phyloP scores from a whole-genome alignment of 2,888 invertebrate species.

The Pterobdella sp. region DNA sequence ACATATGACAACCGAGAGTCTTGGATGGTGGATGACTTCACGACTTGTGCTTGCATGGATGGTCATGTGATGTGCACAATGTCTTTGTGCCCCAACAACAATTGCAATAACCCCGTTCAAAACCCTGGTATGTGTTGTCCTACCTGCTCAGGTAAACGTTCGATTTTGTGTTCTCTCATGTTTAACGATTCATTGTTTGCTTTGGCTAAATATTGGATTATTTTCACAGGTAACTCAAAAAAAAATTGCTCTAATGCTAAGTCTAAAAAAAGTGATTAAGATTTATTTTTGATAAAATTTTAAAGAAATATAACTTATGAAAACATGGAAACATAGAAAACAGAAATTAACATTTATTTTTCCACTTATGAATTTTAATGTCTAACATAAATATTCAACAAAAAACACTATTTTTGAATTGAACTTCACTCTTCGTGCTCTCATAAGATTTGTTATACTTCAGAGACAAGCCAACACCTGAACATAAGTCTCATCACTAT shows the following conservation, averaged over 20 bases:
- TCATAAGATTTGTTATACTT: not conserved
- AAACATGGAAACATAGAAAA: too few relatives aligned
- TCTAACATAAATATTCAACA: not conserved
- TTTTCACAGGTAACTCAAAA: not conserved
- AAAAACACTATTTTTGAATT: not conserved
- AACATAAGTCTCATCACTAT: conserved; percentile 23
- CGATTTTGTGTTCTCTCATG: not conserved
- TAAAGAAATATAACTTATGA: too few relatives aligned
- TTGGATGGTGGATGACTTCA: conserved; percentile 36
- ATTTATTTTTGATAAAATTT: not conserved
- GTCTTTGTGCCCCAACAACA: conserved; percentile 26
- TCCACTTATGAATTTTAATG: not conserved
- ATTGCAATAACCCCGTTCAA: conserved; percentile 24
- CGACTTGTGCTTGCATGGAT: conserved; percentile 35
- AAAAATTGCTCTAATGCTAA: not conserved
- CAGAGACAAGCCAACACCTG: conserved; percentile 8
- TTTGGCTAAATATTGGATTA: not conserved
- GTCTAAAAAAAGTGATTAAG: not conserved
- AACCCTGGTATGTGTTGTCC: conserved; percentile 36
- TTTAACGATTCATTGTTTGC: not conserved
- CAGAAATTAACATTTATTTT: not conserved
- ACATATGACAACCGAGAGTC: conserved; percentile 34
- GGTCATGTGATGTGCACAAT: conserved; percentile 35
- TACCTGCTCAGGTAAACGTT: conserved; percentile 33
- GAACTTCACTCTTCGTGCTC: not conserved